phyloP scores from a whole-genome alignment of 2,888 invertebrate species.

The Lobophora halterata region DNA sequence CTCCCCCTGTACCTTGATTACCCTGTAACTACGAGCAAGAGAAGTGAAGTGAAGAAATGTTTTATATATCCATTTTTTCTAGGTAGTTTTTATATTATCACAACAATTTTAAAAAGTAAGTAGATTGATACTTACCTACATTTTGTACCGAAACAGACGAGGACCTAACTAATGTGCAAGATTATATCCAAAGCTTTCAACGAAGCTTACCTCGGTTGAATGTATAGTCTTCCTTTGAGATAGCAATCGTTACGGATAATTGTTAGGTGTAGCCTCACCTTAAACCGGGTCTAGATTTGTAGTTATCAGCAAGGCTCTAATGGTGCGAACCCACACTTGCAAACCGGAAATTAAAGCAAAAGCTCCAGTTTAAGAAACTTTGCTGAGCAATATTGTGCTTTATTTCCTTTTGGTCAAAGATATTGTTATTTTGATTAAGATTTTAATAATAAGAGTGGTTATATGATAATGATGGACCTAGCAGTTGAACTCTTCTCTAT shows the following conservation, averaged over 20 bases:
- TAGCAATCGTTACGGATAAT: conserved; percentile 28
- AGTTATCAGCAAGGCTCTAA: conserved; percentile 39
- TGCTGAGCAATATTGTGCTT: conserved; percentile 7
- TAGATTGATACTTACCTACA: not conserved
- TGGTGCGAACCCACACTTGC: conserved; percentile 47
- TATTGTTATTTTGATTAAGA: no score
- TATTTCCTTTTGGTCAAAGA: no score
- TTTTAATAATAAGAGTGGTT: no score
- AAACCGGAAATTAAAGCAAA: conserved; percentile 47
- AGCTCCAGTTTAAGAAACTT: conserved; percentile 26
- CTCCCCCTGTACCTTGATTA: no score
- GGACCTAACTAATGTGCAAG: conserved; percentile 14
- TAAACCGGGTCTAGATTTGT: conserved; percentile 41
- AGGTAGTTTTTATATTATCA: no score
- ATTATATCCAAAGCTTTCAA: conserved; percentile 18
- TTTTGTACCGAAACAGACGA: conserved; percentile 2
- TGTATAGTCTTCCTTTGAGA: conserved; percentile 18
- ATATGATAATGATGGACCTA: no score
- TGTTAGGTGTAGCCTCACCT: conserved; percentile 27
- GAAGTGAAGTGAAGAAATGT: no score
- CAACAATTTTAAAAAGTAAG: not conserved
- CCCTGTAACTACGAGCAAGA: no score
- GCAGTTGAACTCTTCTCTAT: no score
- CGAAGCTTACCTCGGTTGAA: conserved; percentile 10
- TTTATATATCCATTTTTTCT: no score